Evolutionary conservation across 2,888 invertebrate genomes (phyloP), one percentile per base, ranked within the genome.

Genomic region (Nomada lathburiana): DNA sequence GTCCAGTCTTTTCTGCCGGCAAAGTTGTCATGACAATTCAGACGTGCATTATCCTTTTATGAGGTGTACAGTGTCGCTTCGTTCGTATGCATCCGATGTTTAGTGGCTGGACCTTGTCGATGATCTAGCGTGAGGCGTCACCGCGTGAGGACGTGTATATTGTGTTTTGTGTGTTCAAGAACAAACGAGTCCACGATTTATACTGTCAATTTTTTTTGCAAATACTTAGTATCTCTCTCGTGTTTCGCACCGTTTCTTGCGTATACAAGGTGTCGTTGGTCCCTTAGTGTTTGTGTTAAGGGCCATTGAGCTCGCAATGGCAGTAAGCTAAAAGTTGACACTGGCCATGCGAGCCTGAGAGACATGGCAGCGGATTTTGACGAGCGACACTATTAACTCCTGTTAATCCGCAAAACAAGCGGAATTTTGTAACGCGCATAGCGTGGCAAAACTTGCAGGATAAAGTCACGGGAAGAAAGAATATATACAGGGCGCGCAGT

Each of bases 361-460:
- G 90, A 89, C 84, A 93, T 93, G 93, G 93, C 92, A 91, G 92
- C 92, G 86, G 92, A 92, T 88, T 93, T 91, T 88, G 92, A 93
- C 90, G 93, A 93, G 90, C 84, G 86, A 86, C 73, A 69, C 63
- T 65, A 18, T 55, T 73, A 50, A 50, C 76, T 76, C 75, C 77
- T 70, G 85, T 63, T 73, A 16, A 73, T 65, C 52, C 16, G 72
- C 63, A 57, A 18, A 26, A 63, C 76, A 70, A 72, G 68, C 70
- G 76, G 60, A 44, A 64, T 63, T 73, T 59, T 47, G 20, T 59
- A 52, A 42, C 67, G 57, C 72, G 63, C 60, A 47, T 63, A 62
- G 55, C 71, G 65, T 64, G 44, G 71, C 50, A 55, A 79, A 74
- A 47, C 53, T 60, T 26, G 67, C 64, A 73, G 82, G 73, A 85